Evolutionary conservation across 2,113 vertebrate species (phyloP).

Genomic region (Clarias gariepinus): DNA sequence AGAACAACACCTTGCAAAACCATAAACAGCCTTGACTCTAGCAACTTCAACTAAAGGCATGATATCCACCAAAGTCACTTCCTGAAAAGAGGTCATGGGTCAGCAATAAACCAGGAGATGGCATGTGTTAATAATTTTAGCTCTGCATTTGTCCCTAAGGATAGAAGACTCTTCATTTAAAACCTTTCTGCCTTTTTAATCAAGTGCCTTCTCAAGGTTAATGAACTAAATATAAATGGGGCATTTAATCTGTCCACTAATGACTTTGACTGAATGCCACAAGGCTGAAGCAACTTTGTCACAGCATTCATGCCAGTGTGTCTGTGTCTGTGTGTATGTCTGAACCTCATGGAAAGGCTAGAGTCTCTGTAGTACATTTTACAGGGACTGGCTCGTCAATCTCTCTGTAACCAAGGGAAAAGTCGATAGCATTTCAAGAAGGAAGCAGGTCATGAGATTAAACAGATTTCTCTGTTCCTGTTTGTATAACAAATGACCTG

Average conservation of each 20-base stretch:
- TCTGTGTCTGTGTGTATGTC: conserved; percentile 18
- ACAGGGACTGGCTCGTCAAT: conserved; percentile 49
- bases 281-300: conserved; percentile 25
- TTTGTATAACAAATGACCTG: conserved; percentile 54
- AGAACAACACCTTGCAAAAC: conserved; percentile 66
- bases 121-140: conserved; percentile 57
- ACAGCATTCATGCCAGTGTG: conserved; percentile 32
- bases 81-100: conserved; percentile 63
- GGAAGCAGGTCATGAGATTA: conserved; percentile 47
- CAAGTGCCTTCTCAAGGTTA: conserved; percentile 5
- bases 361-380: conserved; percentile 44
- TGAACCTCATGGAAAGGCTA: conserved; percentile 30
- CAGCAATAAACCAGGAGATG: conserved; percentile 56
- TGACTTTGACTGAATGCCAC: conserved; percentile 32
- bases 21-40: conserved; percentile 53
- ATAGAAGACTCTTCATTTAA: not conserved
- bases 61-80: conserved; percentile 53
- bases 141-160: conserved; percentile 13
- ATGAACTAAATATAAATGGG: conserved; percentile 24
- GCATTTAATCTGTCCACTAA: conserved; percentile 33
- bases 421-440: conserved; percentile 49
- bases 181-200: conserved; percentile 22
- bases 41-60: conserved; percentile 29
- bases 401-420: conserved; percentile 51
- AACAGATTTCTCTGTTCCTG: conserved; percentile 45